Base-by-base conservation (phyloP, 2,797 vertebrate genomes). In the Phoebastria nigripes region DNA sequence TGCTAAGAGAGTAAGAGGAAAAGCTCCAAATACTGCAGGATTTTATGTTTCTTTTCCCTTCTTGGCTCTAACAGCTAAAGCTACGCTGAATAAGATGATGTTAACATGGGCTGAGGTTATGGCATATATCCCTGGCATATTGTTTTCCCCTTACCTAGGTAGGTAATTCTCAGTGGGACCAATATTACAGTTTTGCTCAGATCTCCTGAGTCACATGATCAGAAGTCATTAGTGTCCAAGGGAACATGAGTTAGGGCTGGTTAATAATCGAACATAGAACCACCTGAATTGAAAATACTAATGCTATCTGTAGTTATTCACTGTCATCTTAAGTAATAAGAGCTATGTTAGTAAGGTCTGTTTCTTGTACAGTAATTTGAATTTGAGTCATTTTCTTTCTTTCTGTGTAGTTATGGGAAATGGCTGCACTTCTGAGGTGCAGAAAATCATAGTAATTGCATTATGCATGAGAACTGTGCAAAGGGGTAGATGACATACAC, bases 361-460 rank as follows among this genome's bases (percentile, higher is more conserved):
- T 90, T 31, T 97, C 65, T 90, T 91, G 61, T 79, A 71, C 31
- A 55, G 82, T 91, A 91, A 86, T 96, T 97, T 97, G 85, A 96
- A 93, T 96, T 93, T 3, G 10, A 49, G 83, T 94, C 49, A 93
- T 97, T 97, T 97, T 97, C 83, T 94, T 95, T 95, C 79, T 95
- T 17, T 97, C 76, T 90, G 19, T 96, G 82, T 94, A 90, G 94
- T 96, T 98, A 95, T 91, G 76, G 96, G 94, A 97, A 97, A 96
- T 74, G 12, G 44, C 92, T 97, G 52, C 86, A 92, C 89, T 98
- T 97, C 78, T 92, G 70, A 97, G 93, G 79, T 96, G 35, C 77
- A 95, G 94, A 95, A 97, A 97, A 94, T 97, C 74, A 87, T 81
- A 87, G 82, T 91, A 96, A 97, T 97, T 97, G 85, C 93, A 76